Evolutionary conservation across 30 jellyfish, hydroid and myxozoan species (phyloP), one percentile per base, ranked within the genome.

Genomic region (Turritopsis dohrnii): DNA sequence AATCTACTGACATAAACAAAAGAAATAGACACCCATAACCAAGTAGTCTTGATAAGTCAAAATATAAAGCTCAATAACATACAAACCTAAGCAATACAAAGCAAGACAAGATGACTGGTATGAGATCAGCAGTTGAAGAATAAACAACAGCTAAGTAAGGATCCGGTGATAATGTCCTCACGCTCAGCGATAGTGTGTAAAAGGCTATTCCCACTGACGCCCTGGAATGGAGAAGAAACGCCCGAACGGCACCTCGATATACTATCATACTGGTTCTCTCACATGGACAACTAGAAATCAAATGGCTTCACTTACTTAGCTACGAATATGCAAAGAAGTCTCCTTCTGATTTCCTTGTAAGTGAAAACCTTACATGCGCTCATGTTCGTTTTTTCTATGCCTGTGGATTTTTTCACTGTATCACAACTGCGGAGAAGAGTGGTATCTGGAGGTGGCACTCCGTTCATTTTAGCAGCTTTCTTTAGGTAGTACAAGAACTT

Each of bases 391-490:
- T 27, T 69, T 23, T 69, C 30, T 69, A 7, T 69, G 17, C 31
- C 22, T 7, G 28, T 69, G 17, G 19, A 23, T 7, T 21, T 21
- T 69, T 69, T 69, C 31, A 69, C 30, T n/a, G 77, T 69, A n/a
- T 69, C 77, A 27, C 77, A 16, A 69, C 77, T 69, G 22, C 30
- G 77, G 77, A 69, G 9, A 19, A 69, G 17, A 7, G 77, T 0
- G 9, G 30, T 23, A 9, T 23, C 16, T 9, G 83, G 83, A 8
- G 23, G 26, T 9, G 83, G 13, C 53, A 74, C 83, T 74, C 60
- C 21, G 60, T 74, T 74, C 17, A 74, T 23, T 29, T 23, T 74
- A 23, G 83, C 83, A 74, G 83, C 83, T 74, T 74, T 26, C 41
- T 26, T 26, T 17, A 74, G 65, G 23, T 74, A 74, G 13, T 74